Conservation (phyloP, 1,140 invertebrate genomes). For the Ceratosolen fusciceps region DNA sequence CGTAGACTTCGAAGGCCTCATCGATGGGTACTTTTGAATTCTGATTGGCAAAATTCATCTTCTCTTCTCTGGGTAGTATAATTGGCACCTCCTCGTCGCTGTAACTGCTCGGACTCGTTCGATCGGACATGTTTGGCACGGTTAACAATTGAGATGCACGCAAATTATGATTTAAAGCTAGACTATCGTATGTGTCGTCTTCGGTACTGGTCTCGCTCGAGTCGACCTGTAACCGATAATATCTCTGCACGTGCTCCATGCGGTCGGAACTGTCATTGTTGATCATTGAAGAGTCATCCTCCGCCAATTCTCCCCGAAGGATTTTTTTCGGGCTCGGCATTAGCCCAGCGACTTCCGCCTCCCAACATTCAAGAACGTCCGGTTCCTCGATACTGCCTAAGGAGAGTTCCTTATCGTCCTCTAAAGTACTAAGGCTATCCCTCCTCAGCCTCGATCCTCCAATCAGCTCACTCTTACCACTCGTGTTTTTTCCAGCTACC, state of each 20-base stretch:
- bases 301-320: conserved; percentile 48
- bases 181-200: conserved; percentile 43
- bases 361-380: conserved; percentile 69
- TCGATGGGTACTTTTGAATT: conserved; percentile 60
- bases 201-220: conserved; percentile 54
- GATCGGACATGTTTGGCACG: conserved; percentile 56
- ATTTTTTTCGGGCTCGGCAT: conserved; percentile 55
- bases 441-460: not conserved
- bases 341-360: conserved; percentile 64
- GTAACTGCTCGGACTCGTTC: conserved; percentile 53
- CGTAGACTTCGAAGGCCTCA: conserved; percentile 68
- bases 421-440: conserved; percentile 37
- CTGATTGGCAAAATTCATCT: conserved; percentile 40
- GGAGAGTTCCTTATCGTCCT: conserved; percentile 52
- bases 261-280: conserved; percentile 50
- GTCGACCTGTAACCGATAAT: conserved; percentile 61
- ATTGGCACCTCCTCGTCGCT: conserved; percentile 53
- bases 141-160: conserved; percentile 42
- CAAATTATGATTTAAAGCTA: conserved; percentile 22
- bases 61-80: conserved; percentile 44
- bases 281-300: conserved; percentile 44
- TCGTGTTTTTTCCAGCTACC: conserved; percentile 4
- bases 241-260: conserved; percentile 63
- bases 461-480: not conserved
- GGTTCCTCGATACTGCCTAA: conserved; percentile 68